Base-by-base conservation (phyloP, 2,797 vertebrate genomes). In the Molossus molossus region DNA sequence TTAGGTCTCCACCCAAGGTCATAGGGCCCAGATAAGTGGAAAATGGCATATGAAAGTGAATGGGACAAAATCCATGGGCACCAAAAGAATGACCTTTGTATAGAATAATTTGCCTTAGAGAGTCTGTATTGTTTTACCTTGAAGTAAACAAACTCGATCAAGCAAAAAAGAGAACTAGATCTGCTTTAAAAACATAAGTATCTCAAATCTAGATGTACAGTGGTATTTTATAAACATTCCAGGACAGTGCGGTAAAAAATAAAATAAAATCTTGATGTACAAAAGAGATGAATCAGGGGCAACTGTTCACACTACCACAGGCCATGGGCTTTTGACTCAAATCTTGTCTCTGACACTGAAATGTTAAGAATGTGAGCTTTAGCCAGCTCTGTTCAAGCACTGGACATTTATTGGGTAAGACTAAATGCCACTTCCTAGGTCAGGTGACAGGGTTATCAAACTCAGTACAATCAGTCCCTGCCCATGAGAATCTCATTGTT, bases 61-160 rank as follows among this genome's bases (percentile, higher is more conserved):
- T 96, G 89, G 96, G 40, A 25, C 10, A 97, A 97, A 96, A 98
- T 97, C 96, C 96, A 87, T 25, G 7, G 55, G 79, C 96, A 79
- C 0, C 76, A 53, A 96, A 96, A 96, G 93, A 93, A 93, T 94
- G 91, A 21, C 87, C 77, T 4, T 87, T 97, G 84, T 87, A 21
- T 81, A 60, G 6, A 86, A 93, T 37, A 75, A 92, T 92, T 96
- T 97, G 70, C 94, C 79, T 80, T 92, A 94, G 70, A 94, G 77
- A 62, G 70, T 97, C 91, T 87, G 77, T 89, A 90, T 97, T 94
- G 18, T 94, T 97, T 97, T 96, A 92, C 87, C 92, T 96, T 94
- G 85, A 97, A 91, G 57, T 84, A 91, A 95, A 89, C 10, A 83
- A 90, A 72, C 3, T 81, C 73, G 37, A 81, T 67, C 80, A 96